Conservation (phyloP, 2,113 vertebrate species). For the Tichodroma muraria region DNA sequence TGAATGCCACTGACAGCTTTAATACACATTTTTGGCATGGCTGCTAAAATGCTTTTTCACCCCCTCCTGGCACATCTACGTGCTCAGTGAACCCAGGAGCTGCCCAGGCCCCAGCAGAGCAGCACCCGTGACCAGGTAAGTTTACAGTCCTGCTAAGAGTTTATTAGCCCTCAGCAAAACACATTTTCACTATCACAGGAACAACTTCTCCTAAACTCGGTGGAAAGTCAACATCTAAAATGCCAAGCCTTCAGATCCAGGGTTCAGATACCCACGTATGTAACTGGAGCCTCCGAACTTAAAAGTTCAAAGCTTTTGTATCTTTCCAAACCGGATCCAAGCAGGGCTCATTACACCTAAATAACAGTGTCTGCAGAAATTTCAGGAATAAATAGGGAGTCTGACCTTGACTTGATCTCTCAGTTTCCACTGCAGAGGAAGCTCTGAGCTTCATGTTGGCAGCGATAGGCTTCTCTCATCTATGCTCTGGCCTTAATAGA, state of each 20-base stretch:
- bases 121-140: neutral
- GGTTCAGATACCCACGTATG: neutral
- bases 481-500: neutral
- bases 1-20: neutral
- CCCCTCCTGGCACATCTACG: neutral
- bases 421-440: constrained; percentile 42
- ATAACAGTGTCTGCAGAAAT: constrained; percentile 57
- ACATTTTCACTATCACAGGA: neutral
- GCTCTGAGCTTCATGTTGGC: constrained; percentile 36
- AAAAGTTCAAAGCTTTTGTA: constrained; percentile 28
- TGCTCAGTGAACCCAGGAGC: neutral
- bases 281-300: constrained; percentile 26
- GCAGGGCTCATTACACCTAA: constrained; percentile 51
- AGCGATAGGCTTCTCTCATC: neutral
- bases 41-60: neutral
- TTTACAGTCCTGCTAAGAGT: neutral
- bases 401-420: constrained; percentile 53
- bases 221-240: constrained; percentile 25
- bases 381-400: constrained; percentile 48
- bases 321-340: constrained; percentile 35
- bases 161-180: neutral
- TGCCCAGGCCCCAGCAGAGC: neutral
- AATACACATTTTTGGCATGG: neutral
- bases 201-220: neutral
- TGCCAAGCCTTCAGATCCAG: constrained; percentile 39